Evolutionary conservation across 1,140 invertebrate species (phyloP), one percentile per base, ranked within the genome.

Genomic region (Gerris buenoi): DNA sequence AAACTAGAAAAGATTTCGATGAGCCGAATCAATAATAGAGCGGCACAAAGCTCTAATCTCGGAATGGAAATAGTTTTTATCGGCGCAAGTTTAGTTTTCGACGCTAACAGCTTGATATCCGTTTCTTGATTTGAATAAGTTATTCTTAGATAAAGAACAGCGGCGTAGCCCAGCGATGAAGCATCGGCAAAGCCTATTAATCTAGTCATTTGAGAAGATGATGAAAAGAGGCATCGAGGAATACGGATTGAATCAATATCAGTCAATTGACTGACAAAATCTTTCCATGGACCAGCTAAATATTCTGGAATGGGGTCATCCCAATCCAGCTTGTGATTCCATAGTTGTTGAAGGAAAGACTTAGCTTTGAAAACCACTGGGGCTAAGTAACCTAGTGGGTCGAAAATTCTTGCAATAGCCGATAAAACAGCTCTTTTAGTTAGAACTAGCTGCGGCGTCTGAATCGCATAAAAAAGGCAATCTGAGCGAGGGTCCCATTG

Each of bases 31-130:
- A 75, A 68, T 14, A 78, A 25, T n/a, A 74, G 22, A 2, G 77
- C 76, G 14, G 70, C 77, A 28, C 69, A 73, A 5, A 79, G 68
- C 70, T 79, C 78, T 59, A 79, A 67, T 64, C 33, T 5, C 33
- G 33, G 33, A 10, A 46, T 46, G 5, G 33, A 46, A 46, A 46
- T 46, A 46, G 33, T 66, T 68, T 77, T 75, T 10, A 75, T 28
- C 1, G 77, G 77, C 2, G 77, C 70, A 0, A 78, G 74, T 66
- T 73, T 66, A 14, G 70, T 67, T 68, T 77, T 79, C 0, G 76
- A 28, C 15, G 67, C 63, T n/a, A 78, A n/a, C 27, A 78, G 61
- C 13, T 70, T 65, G 1, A 71, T 29, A 10, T 60, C 60, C 2
- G 66, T 67, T 14, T 65, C 18, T 1, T 62, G 64, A 5, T 65